These are phyloP conservation scores for Lithophane leautieri DNA, from an alignment of 2,888 invertebrate species.

Conservation along the genomic window DNA sequence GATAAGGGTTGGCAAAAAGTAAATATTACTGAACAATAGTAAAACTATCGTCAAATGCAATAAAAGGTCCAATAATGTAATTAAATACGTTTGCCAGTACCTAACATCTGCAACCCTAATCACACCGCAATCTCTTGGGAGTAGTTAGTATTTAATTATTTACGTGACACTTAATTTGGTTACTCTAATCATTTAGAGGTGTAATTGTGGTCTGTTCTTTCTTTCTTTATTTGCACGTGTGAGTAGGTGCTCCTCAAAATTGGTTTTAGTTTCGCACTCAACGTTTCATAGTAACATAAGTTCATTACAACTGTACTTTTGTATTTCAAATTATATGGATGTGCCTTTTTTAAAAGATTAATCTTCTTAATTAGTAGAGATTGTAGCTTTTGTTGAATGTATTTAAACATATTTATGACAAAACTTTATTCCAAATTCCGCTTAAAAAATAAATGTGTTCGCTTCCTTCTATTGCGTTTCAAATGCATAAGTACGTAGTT, in stretches of 20 bases:
- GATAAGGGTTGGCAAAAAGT: neutral
- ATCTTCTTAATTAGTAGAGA: slow-evolving; percentile 68
- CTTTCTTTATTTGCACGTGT: slow-evolving; percentile 2
- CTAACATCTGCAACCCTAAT: slow-evolving; percentile 41
- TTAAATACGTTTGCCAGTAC: neutral
- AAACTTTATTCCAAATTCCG: neutral
- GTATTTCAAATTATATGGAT: slow-evolving; percentile 76
- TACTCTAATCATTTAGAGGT: slow-evolving; percentile 36
- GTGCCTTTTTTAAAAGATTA: slow-evolving; percentile 83
- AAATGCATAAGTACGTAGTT: slow-evolving; percentile 47
- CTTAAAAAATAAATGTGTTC: slow-evolving; percentile 29
- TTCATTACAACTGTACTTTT: slow-evolving; percentile 38
- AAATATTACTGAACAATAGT: neutral
- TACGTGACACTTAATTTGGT: slow-evolving; percentile 40
- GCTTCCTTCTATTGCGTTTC: slow-evolving; percentile 45
- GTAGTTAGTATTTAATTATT: slow-evolving; percentile 47
- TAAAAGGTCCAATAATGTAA: neutral
- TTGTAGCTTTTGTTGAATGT: slow-evolving; percentile 55
- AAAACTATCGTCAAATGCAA: neutral
- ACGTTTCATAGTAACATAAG: slow-evolving; percentile 10
- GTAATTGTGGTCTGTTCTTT: slow-evolving; percentile 5
- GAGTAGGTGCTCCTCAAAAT: neutral
- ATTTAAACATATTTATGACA: slow-evolving; percentile 16
- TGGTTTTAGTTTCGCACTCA: neutral
- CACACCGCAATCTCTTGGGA: slow-evolving; percentile 26